phyloP scores from a whole-genome alignment of 2,113 vertebrate genomes.

The Petromus typicus region DNA sequence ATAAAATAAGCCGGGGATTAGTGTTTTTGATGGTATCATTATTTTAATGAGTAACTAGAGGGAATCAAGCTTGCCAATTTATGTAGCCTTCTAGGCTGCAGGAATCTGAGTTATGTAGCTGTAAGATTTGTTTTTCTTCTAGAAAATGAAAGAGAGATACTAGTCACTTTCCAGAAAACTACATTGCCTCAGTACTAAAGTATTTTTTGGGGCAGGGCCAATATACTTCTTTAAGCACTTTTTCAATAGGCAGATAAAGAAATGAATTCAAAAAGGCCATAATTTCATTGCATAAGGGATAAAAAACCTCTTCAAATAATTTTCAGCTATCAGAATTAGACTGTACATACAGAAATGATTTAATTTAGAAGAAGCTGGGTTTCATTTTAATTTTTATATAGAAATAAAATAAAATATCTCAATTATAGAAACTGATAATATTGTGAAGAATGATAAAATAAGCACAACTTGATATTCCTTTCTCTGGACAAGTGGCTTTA shows the following conservation, averaged over 20 bases:
- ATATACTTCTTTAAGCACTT: neutral
- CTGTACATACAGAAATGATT: neutral
- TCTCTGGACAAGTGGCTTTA: neutral
- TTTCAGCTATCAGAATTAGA: neutral
- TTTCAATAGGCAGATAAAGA: neutral
- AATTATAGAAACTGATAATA: neutral
- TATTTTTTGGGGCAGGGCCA: rapidly evolving
- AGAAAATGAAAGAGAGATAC: neutral
- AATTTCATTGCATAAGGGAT: neutral
- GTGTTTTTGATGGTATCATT: neutral
- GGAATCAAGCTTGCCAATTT: neutral
- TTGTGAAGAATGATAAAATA: neutral
- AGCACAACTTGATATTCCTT: neutral
- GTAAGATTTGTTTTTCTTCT: neutral
- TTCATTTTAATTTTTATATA: neutral
- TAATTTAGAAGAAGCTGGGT: neutral
- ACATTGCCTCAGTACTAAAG: neutral
- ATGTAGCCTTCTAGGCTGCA: neutral
- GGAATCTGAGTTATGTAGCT: neutral
- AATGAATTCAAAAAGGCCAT: neutral
- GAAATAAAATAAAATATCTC: neutral
- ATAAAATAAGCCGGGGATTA: neutral
- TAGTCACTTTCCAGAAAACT: neutral
- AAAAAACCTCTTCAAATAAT: neutral
- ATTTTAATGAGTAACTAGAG: neutral